These are phyloP conservation scores for Orchestia grillus DNA, from an alignment of 1,140 invertebrate genomes.

Conservation along the genomic window DNA sequence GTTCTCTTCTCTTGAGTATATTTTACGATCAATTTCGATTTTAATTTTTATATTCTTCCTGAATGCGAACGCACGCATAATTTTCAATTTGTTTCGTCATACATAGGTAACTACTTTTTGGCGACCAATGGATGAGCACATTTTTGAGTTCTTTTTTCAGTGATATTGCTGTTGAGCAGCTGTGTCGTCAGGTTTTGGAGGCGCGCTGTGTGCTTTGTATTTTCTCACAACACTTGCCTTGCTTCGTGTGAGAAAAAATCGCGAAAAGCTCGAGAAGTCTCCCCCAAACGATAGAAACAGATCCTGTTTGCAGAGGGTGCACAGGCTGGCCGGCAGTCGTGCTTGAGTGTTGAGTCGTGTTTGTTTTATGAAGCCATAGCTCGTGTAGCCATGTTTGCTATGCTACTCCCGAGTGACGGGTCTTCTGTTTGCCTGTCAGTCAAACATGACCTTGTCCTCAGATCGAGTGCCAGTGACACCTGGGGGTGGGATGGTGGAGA, in stretches of 20 bases:
- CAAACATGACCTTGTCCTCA: slow-evolving; percentile 18
- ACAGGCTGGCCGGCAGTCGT: background rate
- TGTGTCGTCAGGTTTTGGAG: background rate
- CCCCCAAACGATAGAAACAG: background rate
- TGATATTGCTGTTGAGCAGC: background rate
- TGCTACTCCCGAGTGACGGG: slow-evolving; percentile 26
- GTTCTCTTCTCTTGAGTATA: too few species aligned
- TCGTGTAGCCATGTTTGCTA: slow-evolving; percentile 38
- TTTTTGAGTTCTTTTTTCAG: background rate
- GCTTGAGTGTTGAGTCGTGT: slow-evolving; percentile 12
- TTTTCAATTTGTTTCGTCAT: too few species aligned
- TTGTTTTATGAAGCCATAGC: slow-evolving; percentile 52
- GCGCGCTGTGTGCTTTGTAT: background rate
- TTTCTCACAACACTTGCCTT: background rate
- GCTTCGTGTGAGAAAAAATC: background rate
- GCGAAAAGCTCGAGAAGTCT: background rate
- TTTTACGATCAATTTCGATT: too few species aligned
- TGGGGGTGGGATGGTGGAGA: background rate
- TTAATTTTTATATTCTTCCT: too few species aligned
- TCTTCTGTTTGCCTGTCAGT: background rate
- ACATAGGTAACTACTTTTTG: too few species aligned
- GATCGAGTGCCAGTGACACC: slow-evolving; percentile 9
- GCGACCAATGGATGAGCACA: background rate
- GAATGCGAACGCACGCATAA: too few species aligned
- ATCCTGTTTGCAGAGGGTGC: background rate